Evolutionary conservation across 1,140 invertebrate species (phyloP).

Genomic region (Drosophila setifemur): DNA sequence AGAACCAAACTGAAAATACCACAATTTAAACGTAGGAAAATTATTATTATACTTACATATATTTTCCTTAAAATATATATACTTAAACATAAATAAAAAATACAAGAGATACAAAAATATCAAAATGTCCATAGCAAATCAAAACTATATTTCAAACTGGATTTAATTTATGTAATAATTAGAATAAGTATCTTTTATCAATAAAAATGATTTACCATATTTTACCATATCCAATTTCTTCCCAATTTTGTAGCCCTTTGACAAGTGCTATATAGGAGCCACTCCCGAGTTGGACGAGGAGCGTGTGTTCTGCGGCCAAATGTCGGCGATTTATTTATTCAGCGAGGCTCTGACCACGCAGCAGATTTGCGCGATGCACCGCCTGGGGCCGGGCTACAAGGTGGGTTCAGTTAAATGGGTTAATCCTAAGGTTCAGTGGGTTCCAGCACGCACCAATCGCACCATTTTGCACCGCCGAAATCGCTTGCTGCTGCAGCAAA

Average conservation of each 20-base stretch:
- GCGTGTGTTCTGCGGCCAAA: conserved; percentile 99
- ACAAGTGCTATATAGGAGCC: conserved; percentile 99
- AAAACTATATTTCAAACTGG: no score
- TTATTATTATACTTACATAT: no score
- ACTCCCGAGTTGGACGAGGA: conserved; percentile 97
- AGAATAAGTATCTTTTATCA: no score
- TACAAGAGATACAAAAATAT: no score
- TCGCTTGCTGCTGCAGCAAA: conserved; percentile 26
- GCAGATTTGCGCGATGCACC: conserved; percentile 98
- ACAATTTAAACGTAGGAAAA: no score
- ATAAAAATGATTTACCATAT: not conserved
- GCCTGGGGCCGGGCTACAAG: conserved; percentile 98
- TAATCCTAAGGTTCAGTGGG: not conserved
- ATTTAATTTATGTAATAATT: no score
- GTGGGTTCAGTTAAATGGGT: conserved; percentile 84
- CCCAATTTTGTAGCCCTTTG: conserved; percentile 91
- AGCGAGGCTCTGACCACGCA: conserved; percentile 97
- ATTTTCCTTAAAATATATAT: no score
- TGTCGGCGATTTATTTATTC: conserved; percentile 99
- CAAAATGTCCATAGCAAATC: no score
- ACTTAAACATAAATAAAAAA: no score
- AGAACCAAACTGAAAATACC: no score
- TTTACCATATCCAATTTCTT: not conserved
- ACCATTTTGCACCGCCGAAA: conserved; percentile 35
- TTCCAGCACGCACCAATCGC: not conserved